A percentile compares a stretch with the other conserved stretches of the same genome.
These are phyloP conservation scores for Bubo scandiacus DNA, from an alignment of 2,113 vertebrate genomes.

Conservation along the genomic window DNA sequence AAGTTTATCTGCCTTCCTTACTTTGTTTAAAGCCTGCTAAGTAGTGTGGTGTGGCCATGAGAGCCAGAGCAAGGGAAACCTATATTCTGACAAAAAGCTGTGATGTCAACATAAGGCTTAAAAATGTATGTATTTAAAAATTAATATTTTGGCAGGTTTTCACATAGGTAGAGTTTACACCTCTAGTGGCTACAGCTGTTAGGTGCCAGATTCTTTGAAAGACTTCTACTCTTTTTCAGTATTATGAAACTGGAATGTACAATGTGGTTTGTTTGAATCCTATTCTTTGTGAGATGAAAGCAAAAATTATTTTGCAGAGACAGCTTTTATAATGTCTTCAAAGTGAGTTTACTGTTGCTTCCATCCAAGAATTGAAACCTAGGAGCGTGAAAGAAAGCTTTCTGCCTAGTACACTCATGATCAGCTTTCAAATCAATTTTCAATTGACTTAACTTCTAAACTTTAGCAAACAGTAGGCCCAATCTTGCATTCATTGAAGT, in stretches of 20 bases:
- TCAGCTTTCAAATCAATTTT: neutral
- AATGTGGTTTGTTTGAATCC: constrained; percentile 34
- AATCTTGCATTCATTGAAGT: neutral
- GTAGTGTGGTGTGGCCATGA: neutral
- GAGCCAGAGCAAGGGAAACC: neutral
- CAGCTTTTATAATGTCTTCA: neutral
- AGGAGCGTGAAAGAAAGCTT: neutral
- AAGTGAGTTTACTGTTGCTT: constrained; percentile 19
- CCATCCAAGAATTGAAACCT: neutral
- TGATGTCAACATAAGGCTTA: neutral
- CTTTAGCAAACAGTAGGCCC: neutral
- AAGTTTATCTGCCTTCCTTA: neutral
- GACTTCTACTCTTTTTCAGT: neutral
- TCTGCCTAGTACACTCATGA: neutral
- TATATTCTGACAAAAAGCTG: neutral
- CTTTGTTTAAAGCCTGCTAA: constrained; percentile 7
- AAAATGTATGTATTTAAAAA: neutral
- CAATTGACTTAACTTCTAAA: neutral
- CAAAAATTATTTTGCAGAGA: neutral
- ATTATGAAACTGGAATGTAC: neutral
- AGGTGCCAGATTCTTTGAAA: neutral
- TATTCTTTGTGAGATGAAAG: constrained; percentile 41
- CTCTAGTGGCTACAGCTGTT: neutral
- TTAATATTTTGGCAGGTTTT: neutral
- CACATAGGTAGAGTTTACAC: neutral